Evolutionary conservation across 1,140 invertebrate genomes (phyloP), one percentile per base, ranked within the genome.

Genomic region (Drosophila lowei): DNA sequence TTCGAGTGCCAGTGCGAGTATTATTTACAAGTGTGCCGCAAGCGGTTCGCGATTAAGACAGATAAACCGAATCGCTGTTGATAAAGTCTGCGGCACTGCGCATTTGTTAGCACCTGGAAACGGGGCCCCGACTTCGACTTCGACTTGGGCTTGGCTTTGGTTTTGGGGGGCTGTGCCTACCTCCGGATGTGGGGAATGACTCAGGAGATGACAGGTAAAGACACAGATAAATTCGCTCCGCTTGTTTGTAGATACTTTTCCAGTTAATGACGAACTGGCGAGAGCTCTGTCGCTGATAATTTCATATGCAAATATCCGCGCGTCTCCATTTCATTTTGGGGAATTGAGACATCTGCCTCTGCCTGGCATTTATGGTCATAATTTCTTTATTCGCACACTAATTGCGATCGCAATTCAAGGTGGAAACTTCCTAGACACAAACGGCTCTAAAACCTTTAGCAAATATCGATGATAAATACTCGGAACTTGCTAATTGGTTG

Each of bases 21-120:
- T 86, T 86, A 85, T 85, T 86, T 85, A 85, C 81, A 86, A 86
- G 63, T 75, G 49, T 62, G 68, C 44, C 73, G 67, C 59, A 47
- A 72, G 71, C 72, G 50, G 43, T 18, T 54, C 72, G 48, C 66
- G 64, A 72, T 56, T 66, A 25, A 58, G 59, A 15, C 49, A 77
- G 68, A 81, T 83, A 79, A 76, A 72, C 23, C 15, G 43, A 68
- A 68, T 57, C 25, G 44, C 52, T 11, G 57, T 38, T 57, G 50
- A 68, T 68, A 68, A 68, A 65, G 23, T 38, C 34, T 38, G 34
- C 11, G 8, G n/a, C 16, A 49, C 59, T 66, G 30, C 25, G 5
- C 13, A 11, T 3, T 16, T 9, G 56, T 68, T 68, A 68, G 65
- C 65, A 56, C 63, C 43, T 67, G 16, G 34, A 67, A 68, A 42